phyloP scores from a whole-genome alignment of 2,113 vertebrate genomes.

The Oncorhynchus kisutch region DNA sequence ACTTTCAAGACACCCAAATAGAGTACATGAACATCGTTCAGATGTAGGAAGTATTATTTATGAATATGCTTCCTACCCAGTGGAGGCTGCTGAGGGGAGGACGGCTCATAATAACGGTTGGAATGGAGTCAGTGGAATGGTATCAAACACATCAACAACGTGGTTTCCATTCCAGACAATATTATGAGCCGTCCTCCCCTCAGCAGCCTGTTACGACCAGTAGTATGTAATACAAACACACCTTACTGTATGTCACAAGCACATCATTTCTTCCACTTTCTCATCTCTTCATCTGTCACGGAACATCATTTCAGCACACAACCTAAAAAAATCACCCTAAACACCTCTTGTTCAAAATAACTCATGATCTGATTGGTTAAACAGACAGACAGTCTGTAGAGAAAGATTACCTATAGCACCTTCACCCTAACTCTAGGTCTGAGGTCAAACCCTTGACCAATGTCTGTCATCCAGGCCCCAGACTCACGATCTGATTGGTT shows the following conservation, averaged over 20 bases:
- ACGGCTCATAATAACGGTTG: no score
- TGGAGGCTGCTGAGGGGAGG: no score
- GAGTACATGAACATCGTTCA: neutral
- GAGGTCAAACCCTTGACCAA: neutral
- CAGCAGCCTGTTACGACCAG: no score
- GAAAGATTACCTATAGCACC: no score
- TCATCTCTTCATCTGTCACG: no score
- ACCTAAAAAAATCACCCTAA: neutral
- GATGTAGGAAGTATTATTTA: no score
- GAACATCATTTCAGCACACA: neutral
- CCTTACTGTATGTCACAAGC: neutral
- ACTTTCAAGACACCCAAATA: constrained; percentile 13
- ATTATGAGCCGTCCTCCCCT: no score
- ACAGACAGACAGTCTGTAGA: neutral
- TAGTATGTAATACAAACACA: neutral
- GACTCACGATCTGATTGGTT: constrained; percentile 90
- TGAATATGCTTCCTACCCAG: no score
- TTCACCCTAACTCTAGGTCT: no score
- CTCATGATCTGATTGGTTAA: neutral
- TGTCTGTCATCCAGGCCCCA: fast-evolving
- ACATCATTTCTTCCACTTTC: neutral
- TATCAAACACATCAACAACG: no score
- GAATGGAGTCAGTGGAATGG: no score
- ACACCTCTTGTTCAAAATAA: neutral
- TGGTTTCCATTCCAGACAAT: no score